phyloP scores from a whole-genome alignment of 2,888 invertebrate species.

The Plusia festucae region DNA sequence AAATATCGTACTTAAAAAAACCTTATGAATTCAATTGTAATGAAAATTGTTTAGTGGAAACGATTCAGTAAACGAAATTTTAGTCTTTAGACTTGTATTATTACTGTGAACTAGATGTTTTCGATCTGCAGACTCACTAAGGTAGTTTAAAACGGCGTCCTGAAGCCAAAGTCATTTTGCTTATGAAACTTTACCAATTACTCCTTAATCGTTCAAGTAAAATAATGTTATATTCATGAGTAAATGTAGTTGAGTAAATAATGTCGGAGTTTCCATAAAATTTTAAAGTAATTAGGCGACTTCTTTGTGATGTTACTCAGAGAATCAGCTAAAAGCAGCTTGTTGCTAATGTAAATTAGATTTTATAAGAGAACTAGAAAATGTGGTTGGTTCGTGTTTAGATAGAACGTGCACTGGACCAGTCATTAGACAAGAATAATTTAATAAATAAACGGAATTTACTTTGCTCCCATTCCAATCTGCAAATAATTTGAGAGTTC shows the following conservation, averaged over 20 bases:
- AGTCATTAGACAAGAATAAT: slow-evolving; percentile 19
- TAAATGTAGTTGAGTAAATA: slow-evolving; percentile 39
- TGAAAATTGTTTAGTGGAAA: background rate
- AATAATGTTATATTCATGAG: slow-evolving; percentile 54
- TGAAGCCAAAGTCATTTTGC: slow-evolving; percentile 59
- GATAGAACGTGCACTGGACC: slow-evolving; percentile 23
- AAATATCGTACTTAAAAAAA: background rate
- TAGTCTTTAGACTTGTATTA: slow-evolving; percentile 19
- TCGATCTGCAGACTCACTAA: slow-evolving; percentile 39
- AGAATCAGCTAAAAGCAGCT: slow-evolving; percentile 41
- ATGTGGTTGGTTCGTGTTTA: slow-evolving; percentile 44
- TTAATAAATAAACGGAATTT: background rate
- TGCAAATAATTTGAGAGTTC: background rate
- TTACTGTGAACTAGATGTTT: slow-evolving; percentile 29
- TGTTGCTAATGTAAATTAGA: slow-evolving; percentile 52
- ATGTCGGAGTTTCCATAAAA: slow-evolving; percentile 51
- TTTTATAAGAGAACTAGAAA: slow-evolving; percentile 45
- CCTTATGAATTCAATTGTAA: background rate
- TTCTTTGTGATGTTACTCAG: slow-evolving; percentile 44
- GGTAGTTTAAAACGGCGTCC: slow-evolving; percentile 48
- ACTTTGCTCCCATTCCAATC: background rate
- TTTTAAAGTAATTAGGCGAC: slow-evolving; percentile 54
- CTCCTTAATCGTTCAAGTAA: slow-evolving; percentile 52
- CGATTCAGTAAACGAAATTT: background rate
- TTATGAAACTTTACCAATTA: slow-evolving; percentile 64